Evolutionary conservation across 2,888 invertebrate genomes (phyloP), one percentile per base, ranked within the genome.

Genomic region (Andrena minutula): DNA sequence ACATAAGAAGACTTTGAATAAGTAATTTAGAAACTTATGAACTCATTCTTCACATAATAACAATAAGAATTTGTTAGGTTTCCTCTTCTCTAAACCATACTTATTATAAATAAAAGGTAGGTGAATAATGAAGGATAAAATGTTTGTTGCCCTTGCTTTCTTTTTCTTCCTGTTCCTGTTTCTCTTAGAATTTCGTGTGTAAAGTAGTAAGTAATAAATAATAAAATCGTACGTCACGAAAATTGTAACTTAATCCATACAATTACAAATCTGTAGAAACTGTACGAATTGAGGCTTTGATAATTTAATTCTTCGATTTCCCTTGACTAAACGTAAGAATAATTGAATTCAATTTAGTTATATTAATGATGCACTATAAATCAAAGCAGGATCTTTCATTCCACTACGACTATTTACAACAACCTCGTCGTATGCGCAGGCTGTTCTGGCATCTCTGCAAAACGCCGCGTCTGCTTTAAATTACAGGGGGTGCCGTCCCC

Each of bases 401-500:
- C 23, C 4, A 26, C 20, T 56, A 23, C 8, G n/a, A 53, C 26
- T 23, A 26, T 23, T 56, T 7, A 23, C 20, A 23, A 56, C 10
- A 23, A 20, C 26, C n/a, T 32, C 32, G 30, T 8, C 10, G 20
- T 32, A 20, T 8, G 32, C 20, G 20, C 61, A 20, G 10, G 32
- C 32, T 32, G 32, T 32, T 61, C 32, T 7, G 20, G 20, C 20
- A 61, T 61, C 20, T 73, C 56, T 53, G 63, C 23, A 20, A 73
- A 60, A 41, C 47, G 41, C 28, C 65, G 20, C 16, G 56, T 41
- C 28, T 12, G 28, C 51, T 41, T 66, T 26, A 28, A 74, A 58
- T 65, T 64, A 74, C 28, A 20, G 35, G 41, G 49, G 61, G 32
- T 47, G 16, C 63, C n/a, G n/a, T 28, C 58, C 73, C 58, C 30